A percentile compares a stretch with the other conserved stretches of the same genome.
Evolutionary conservation across 1,140 invertebrate species (phyloP).

Genomic region (Ceratina calcarata): DNA sequence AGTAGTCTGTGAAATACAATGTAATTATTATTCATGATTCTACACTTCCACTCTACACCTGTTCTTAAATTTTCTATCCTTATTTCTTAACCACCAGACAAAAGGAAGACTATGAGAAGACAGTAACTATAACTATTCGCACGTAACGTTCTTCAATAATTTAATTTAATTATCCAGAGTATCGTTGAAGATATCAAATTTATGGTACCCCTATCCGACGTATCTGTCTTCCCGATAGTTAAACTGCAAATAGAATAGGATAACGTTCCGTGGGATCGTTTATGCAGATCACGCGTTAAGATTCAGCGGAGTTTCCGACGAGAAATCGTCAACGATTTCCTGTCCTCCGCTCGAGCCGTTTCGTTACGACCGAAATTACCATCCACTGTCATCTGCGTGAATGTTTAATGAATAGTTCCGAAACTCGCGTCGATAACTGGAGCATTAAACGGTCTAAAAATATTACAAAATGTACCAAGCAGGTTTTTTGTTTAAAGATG

Average conservation of each 20-base stretch:
- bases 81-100: too few species aligned
- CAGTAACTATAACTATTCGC: too few species aligned
- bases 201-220: too few species aligned
- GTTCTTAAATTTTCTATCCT: too few species aligned
- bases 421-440: not conserved
- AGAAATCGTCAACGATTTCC: conserved; percentile 26
- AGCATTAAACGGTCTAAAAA: not conserved
- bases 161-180: too few species aligned
- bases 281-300: conserved; percentile 59
- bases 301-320: conserved; percentile 45
- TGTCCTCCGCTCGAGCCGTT: not conserved
- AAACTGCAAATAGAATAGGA: not conserved
- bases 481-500: not conserved
- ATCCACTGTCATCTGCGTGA: not conserved
- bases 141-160: too few species aligned
- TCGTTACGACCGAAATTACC: not conserved
- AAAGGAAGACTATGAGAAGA: too few species aligned
- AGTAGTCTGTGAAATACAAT: too few species aligned
- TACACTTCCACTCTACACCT: too few species aligned
- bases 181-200: too few species aligned
- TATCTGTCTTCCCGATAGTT: too few species aligned
- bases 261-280: conserved; percentile 47
- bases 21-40: too few species aligned
- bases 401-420: not conserved
- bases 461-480: not conserved